Percentiles rank a stretch among this genome's conserved stretches.
These are phyloP conservation scores for Toxotes jaculatrix DNA, from an alignment of 2,113 vertebrate species.

Conservation along the genomic window DNA sequence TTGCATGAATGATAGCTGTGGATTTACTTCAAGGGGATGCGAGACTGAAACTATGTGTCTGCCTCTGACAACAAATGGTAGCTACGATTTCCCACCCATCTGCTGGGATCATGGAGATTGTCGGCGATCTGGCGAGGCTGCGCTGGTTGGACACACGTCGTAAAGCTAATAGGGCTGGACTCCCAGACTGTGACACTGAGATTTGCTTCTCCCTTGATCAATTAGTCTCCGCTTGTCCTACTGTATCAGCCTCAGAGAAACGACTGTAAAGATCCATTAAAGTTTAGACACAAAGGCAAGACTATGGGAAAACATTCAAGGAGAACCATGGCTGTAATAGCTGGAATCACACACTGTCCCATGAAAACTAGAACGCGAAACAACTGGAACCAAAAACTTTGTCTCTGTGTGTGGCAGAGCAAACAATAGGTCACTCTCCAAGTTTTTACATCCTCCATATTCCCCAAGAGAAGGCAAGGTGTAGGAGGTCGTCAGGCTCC, in stretches of 20 bases:
- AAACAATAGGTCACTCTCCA: constrained; percentile 31
- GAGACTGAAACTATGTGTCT: constrained; percentile 10
- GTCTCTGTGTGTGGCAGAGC: constrained; percentile 44
- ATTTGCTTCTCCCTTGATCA: constrained; percentile 64
- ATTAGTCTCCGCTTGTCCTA: constrained; percentile 53
- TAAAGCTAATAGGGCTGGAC: constrained; percentile 63
- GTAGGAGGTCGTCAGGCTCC: constrained; percentile 27
- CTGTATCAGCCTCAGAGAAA: constrained; percentile 44
- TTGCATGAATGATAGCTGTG: constrained; percentile 20
- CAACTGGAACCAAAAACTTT: constrained; percentile 31
- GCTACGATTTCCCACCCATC: constrained; percentile 49
- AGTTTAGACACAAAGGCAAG: constrained; percentile 18
- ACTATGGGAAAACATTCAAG: constrained; percentile 81
- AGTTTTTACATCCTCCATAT: constrained; percentile 18
- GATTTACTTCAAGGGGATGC: constrained; percentile 36
- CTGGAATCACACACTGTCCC: constrained; percentile 87
- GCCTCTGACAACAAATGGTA: constrained; percentile 37
- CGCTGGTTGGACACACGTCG: constrained; percentile 67
- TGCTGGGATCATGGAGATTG: constrained; percentile 41
- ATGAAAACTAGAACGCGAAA: constrained; percentile 31
- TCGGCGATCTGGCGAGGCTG: constrained; percentile 34
- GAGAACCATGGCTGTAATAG: constrained; percentile 85
- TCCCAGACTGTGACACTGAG: constrained; percentile 55
- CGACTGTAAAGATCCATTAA: constrained; percentile 47
- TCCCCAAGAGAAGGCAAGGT: constrained; percentile 16